Evolutionary conservation across 2,888 invertebrate species (phyloP), one percentile per base, ranked within the genome.

Genomic region (Theretra japonica): DNA sequence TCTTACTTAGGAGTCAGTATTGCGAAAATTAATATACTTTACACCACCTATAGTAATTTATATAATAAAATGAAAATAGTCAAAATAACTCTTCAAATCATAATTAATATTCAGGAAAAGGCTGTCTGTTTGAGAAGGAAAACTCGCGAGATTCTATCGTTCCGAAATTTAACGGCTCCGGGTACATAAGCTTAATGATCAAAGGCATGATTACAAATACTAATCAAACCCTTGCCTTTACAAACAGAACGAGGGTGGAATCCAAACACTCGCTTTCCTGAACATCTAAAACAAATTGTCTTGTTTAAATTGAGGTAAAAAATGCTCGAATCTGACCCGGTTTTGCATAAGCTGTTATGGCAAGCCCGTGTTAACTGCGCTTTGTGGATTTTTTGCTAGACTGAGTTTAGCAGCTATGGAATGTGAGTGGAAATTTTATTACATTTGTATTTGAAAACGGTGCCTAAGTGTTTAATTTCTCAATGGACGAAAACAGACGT

Each of bases 331-430:
- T 82, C 77, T 75, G 75, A 71, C 74, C 71, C 48, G 70, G 76
- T 84, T 86, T 88, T 82, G 79, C 85, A 83, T 87, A 86, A 86
- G 77, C 81, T 70, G 73, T 76, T 60, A 72, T 59, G 25, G 25
- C 48, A 68, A 50, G 50, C 60, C 53, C 30, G 59, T 21, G n/a
- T 70, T 41, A 60, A 53, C 50, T 53, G 28, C 30, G 23, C 28
- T 21, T 25, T 50, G 30, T 30, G 28, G 48, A 59, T 60, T 70
- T 70, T 59, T 53, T 70, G 30, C 30, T 21, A 8, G 23, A 15
- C 30, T 21, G 48, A 28, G 28, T 60, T 30, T n/a, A 62, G 1
- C 23, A n/a, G 17, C 53, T 28, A 53, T 53, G 17, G 30, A 30
- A 70, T 50, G 48, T 70, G 57, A 25, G 19, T 70, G 4, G 57